Conservation (phyloP, 2,888 invertebrate genomes). For the Scrobipalpa atriplicella region DNA sequence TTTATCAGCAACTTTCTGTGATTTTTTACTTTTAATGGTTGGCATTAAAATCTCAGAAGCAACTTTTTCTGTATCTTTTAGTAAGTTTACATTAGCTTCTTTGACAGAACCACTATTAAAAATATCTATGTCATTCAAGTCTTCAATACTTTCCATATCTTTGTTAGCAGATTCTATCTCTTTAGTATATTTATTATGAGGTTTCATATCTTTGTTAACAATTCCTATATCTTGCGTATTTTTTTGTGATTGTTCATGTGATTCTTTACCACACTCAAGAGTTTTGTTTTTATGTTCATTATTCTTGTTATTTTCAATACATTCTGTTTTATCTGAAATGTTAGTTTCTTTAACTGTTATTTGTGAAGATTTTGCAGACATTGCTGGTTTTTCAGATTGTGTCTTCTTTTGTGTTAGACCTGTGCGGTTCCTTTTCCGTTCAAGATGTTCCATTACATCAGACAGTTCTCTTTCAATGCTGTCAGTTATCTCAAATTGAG, state of each 20-base stretch:
- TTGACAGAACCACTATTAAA: conserved; percentile 65
- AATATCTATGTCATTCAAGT: conserved; percentile 61
- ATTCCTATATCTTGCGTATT: neutral
- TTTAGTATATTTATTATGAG: neutral
- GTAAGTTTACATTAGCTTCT: conserved; percentile 52
- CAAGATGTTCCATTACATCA: conserved; percentile 57
- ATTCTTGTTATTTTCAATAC: neutral
- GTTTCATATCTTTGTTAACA: conserved; percentile 35
- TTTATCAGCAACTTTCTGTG: conserved; percentile 54
- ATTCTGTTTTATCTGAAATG: conserved; percentile 9
- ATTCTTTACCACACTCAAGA: neutral
- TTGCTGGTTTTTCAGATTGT: conserved; percentile 24
- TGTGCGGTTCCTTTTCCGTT: conserved; percentile 32
- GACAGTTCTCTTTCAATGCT: conserved; percentile 71
- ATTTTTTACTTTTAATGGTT: conserved; percentile 47
- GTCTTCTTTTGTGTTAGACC: neutral
- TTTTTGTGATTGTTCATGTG: neutral
- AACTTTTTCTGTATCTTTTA: conserved; percentile 50
- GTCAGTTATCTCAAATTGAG: conserved; percentile 66
- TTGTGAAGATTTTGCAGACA: conserved; percentile 24
- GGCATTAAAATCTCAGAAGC: conserved; percentile 64
- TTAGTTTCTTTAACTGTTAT: conserved; percentile 19
- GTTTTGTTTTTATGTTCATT: neutral
- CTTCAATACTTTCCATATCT: conserved; percentile 44
- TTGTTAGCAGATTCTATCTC: conserved; percentile 23